Evolutionary conservation across 2,113 vertebrate genomes (phyloP).

Genomic region (Bos taurus): ARS-UCD2.0 NC_037356.1:11162501-11163000

Average conservation of each 20-base stretch:
- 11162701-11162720: not conserved
- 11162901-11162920: not conserved
- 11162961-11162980: not conserved
- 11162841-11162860: not conserved
- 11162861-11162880: not conserved
- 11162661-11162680: not conserved
- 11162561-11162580: not conserved
- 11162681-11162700: not conserved
- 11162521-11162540: not conserved
- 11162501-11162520: not conserved
- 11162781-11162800: not conserved
- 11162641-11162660: not conserved
- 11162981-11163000: not conserved
- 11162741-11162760: not conserved
- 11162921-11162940: not conserved
- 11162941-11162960: not conserved
- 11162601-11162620: not conserved
- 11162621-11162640: not conserved
- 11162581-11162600: not conserved
- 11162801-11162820: slow-evolving; percentile 1
- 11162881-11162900: not conserved
- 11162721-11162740: not conserved
- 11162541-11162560: not conserved
- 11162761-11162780: not conserved
- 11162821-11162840: not conserved